Percentiles rank a stretch among this genome's conserved stretches.
Conservation (phyloP, 2,797 vertebrate genomes). For the Brachyrhaphis roseni region DNA sequence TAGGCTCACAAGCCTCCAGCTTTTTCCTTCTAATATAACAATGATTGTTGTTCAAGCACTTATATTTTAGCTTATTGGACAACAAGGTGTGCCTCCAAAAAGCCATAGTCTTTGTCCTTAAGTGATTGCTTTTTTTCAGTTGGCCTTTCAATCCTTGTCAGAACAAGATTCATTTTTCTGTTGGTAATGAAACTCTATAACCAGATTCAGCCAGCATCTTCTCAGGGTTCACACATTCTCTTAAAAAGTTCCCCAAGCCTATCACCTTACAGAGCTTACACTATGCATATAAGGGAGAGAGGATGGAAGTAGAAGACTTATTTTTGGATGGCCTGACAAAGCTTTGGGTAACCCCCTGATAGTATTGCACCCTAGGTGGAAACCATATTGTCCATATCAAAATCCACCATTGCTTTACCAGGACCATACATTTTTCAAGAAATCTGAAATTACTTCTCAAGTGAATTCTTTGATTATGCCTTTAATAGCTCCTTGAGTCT, state of each 20-base stretch:
- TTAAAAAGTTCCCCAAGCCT: neutral
- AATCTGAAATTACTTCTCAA: constrained; percentile 34
- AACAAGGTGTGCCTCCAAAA: neutral
- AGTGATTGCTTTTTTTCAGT: too few relatives aligned
- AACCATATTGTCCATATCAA: neutral
- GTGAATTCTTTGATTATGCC: constrained; percentile 55
- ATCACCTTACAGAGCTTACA: neutral
- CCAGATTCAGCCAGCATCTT: neutral
- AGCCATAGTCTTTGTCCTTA: too few relatives aligned
- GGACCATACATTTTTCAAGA: neutral
- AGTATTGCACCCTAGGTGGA: neutral
- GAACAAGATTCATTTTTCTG: too few relatives aligned
- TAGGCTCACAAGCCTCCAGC: neutral
- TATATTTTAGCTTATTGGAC: neutral
- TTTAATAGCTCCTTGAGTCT: constrained; percentile 40
- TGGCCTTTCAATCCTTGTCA: too few relatives aligned
- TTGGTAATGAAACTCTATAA: too few relatives aligned
- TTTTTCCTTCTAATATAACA: neutral
- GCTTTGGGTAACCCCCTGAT: neutral
- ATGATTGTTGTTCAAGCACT: neutral
- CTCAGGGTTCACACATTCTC: neutral
- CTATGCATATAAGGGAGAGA: neutral
- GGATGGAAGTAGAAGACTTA: neutral
- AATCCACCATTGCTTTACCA: neutral
- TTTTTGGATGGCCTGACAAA: neutral